Evolutionary conservation across 1,140 invertebrate species (phyloP).

Genomic region (Cydia pomonella): DNA sequence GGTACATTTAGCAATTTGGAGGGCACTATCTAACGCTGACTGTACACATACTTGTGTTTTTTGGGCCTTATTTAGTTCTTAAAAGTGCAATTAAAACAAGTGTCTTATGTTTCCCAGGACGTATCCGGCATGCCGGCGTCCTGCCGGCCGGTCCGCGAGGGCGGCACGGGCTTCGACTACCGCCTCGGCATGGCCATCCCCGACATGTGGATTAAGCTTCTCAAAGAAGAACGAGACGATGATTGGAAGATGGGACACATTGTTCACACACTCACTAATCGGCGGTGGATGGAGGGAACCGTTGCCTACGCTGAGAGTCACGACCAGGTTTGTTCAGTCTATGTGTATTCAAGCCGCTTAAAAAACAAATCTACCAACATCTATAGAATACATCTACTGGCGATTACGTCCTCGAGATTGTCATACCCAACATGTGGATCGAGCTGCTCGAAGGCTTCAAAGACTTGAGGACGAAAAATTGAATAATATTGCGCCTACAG

Average conservation of each 20-base stretch:
- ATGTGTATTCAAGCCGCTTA: too few species aligned
- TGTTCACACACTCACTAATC: conserved; percentile 96
- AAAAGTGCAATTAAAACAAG: not conserved
- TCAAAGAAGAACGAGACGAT: conserved; percentile 93
- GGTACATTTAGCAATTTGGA: too few species aligned
- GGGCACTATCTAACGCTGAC: too few species aligned
- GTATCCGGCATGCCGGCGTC: conserved; percentile 99
- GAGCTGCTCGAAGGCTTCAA: not conserved
- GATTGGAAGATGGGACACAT: conserved; percentile 97
- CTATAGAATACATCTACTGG: conserved; percentile 32
- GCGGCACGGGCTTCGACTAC: conserved; percentile 98
- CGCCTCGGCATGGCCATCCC: conserved; percentile 99
- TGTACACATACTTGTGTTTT: too few species aligned
- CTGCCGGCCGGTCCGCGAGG: conserved; percentile 95
- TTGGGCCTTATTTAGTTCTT: too few species aligned
- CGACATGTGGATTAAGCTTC: conserved; percentile 98
- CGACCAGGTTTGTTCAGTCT: conserved; percentile 86
- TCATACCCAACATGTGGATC: not conserved
- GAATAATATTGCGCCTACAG: not conserved
- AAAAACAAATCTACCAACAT: too few species aligned
- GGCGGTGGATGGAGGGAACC: conserved; percentile 96
- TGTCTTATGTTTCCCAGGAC: conserved; percentile 83
- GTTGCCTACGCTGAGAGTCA: conserved; percentile 99
- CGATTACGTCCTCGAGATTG: conserved; percentile 99
- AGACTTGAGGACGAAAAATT: not conserved